Percentiles rank a stretch among this genome's conserved stretches.
phyloP scores from a whole-genome alignment of 2,113 vertebrate genomes.

The Scalopus aquaticus region DNA sequence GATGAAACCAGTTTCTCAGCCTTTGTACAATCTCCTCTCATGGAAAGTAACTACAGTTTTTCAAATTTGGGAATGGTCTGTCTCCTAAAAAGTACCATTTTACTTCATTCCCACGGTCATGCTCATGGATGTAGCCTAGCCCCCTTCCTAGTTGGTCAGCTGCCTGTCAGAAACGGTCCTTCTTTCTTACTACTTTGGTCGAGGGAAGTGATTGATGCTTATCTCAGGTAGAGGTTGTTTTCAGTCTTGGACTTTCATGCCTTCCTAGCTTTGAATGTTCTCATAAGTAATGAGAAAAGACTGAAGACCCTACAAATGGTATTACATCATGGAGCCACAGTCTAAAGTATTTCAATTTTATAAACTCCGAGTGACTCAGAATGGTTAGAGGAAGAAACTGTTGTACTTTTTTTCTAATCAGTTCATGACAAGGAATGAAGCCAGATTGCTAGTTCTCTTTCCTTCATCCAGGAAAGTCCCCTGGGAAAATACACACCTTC shows the following conservation, averaged over 20 bases:
- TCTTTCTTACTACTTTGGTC: neutral
- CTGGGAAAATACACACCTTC: neutral
- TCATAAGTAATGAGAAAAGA: neutral
- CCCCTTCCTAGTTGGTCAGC: neutral
- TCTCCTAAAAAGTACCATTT: neutral
- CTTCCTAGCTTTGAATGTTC: neutral
- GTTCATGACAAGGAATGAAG: neutral
- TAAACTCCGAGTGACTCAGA: neutral
- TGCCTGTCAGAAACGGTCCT: neutral
- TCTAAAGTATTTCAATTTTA: conserved; percentile 31
- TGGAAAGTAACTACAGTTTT: neutral
- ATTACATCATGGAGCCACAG: neutral
- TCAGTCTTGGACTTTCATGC: neutral
- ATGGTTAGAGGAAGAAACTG: neutral
- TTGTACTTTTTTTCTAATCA: neutral
- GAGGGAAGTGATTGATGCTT: neutral
- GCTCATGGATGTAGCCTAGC: neutral
- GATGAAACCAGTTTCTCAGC: neutral
- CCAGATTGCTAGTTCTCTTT: neutral
- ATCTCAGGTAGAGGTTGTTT: neutral
- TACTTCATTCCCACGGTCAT: neutral
- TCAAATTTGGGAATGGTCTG: neutral
- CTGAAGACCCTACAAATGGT: neutral
- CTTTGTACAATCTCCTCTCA: neutral
- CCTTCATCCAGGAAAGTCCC: neutral